phyloP scores from a whole-genome alignment of 1,140 invertebrate species.

The Diuraphis noxia region DNA sequence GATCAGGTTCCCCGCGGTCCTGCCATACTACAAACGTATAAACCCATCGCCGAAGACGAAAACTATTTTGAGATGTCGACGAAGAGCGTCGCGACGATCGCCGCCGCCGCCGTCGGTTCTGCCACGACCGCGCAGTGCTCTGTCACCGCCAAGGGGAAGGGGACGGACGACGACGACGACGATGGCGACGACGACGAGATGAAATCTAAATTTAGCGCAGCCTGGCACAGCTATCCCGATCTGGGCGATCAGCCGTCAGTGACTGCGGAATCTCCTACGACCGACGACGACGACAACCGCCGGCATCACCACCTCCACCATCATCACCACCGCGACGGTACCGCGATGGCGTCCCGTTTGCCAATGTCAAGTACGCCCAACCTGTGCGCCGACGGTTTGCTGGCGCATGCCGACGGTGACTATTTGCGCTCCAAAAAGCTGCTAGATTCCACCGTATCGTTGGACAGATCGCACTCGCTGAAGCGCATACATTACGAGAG shows the following conservation, averaged over 20 bases:
- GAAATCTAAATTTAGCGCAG: conserved; percentile 58
- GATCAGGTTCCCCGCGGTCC: conserved; percentile 62
- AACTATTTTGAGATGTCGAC: conserved; percentile 51
- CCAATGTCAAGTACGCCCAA: conserved; percentile 69
- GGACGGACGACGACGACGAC: conserved; percentile 38
- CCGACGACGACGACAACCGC: conserved; percentile 45
- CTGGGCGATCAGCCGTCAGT: conserved; percentile 55
- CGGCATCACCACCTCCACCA: background rate
- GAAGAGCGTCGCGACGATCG: conserved; percentile 27
- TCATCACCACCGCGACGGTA: conserved; percentile 55
- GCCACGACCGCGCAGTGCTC: conserved; percentile 18
- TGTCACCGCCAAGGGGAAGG: conserved; percentile 43
- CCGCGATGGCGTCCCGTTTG: conserved; percentile 56
- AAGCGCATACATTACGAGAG: conserved; percentile 56
- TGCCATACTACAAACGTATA: background rate
- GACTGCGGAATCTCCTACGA: conserved; percentile 39
- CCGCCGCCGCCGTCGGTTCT: background rate
- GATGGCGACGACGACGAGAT: conserved; percentile 54
- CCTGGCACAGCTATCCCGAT: conserved; percentile 58
- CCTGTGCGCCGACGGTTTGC: conserved; percentile 60
- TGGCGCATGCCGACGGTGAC: conserved; percentile 56
- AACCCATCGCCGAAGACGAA: conserved; percentile 39
- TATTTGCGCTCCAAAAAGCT: conserved; percentile 53
- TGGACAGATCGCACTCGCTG: conserved; percentile 56
- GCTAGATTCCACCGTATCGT: conserved; percentile 54